Evolutionary conservation across 2,113 vertebrate species (phyloP).

Genomic region (Hassar affinis): DNA sequence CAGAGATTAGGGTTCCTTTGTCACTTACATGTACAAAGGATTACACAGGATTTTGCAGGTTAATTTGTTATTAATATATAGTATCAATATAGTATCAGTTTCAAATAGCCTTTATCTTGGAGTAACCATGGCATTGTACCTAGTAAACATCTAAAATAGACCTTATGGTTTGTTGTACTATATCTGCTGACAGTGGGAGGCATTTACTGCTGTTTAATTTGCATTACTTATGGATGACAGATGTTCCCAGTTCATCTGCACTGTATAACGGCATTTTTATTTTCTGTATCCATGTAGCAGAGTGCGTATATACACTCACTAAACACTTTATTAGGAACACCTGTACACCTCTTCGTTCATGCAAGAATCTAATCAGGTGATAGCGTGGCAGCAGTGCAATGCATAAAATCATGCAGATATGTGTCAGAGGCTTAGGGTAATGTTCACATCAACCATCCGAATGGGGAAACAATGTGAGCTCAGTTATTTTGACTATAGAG

Average conservation of each 20-base stretch:
- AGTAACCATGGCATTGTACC: neutral
- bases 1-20: neutral
- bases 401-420: no score
- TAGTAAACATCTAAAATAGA: neutral
- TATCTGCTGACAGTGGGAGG: neutral
- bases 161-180: neutral
- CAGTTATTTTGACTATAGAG: no score
- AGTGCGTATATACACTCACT: no score
- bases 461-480: no score
- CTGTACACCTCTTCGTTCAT: no score
- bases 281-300: neutral
- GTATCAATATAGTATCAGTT: neutral
- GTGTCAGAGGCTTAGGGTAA: no score
- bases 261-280: neutral
- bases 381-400: no score
- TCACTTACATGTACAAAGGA: neutral
- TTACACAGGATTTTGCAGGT: no score
- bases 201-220: neutral
- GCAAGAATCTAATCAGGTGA: no score
- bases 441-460: no score
- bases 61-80: neutral
- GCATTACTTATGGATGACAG: neutral
- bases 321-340: no score
- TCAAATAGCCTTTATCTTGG: neutral
- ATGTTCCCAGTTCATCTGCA: neutral